Evolutionary conservation across 2,888 invertebrate genomes (phyloP).

Genomic region (Lasioglossum pauxillum): DNA sequence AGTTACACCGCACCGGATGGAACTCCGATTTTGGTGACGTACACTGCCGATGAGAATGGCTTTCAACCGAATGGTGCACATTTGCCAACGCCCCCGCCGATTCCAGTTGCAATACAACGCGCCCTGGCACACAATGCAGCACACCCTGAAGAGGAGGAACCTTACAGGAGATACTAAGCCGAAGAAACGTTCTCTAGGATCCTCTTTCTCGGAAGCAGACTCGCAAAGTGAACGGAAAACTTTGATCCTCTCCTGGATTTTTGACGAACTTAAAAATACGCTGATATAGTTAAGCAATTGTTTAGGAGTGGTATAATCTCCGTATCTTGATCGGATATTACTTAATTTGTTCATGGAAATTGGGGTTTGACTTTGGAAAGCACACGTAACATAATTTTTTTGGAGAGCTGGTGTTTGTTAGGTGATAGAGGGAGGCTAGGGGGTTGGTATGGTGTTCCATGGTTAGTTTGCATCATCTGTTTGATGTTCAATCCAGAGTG

Average conservation of each 20-base stretch:
- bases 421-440: too few species aligned
- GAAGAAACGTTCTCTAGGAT: background rate
- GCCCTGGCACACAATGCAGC: constrained; percentile 87
- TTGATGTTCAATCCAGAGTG: background rate
- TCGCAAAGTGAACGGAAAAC: background rate
- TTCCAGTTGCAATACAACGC: constrained; percentile 90
- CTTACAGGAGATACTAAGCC: constrained; percentile 76
- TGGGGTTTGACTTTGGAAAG: background rate
- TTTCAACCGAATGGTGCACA: constrained; percentile 91
- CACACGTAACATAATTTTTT: background rate
- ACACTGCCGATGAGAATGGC: constrained; percentile 90
- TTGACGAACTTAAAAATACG: background rate
- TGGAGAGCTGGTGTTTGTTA: background rate
- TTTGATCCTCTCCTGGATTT: background rate
- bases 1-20: constrained; percentile 90
- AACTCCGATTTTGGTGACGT: constrained; percentile 87
- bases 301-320: background rate
- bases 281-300: background rate
- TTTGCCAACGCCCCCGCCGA: constrained; percentile 93
- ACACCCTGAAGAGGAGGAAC: constrained; percentile 84
- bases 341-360: background rate
- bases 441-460: background rate
- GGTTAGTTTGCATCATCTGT: background rate
- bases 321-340: too few species aligned
- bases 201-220: constrained; percentile 2